Percentiles rank a stretch among this genome's conserved stretches.
Evolutionary conservation across 2,797 vertebrate genomes (phyloP).

Genomic region (Amphiprion clarkii): DNA sequence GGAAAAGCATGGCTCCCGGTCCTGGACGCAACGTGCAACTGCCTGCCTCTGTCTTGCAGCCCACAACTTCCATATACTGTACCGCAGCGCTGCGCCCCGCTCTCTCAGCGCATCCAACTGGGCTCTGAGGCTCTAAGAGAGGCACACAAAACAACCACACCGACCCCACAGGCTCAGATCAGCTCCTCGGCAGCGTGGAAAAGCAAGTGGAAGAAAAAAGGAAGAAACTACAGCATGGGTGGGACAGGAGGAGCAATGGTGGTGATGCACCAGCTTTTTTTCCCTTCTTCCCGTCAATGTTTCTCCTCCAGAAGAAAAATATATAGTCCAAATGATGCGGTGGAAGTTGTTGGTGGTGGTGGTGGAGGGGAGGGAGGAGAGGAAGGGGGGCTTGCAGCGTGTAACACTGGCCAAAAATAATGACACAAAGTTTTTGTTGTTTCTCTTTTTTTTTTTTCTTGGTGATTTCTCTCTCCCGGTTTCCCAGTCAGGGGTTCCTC

Average conservation of each 20-base stretch:
- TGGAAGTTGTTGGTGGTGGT: constrained; percentile 29
- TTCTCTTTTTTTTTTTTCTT: constrained; percentile 47
- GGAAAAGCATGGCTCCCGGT: constrained; percentile 99
- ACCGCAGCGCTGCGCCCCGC: constrained; percentile 82
- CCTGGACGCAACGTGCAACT: constrained; percentile 97
- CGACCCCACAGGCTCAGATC: constrained; percentile 62
- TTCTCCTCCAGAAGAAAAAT: constrained; percentile 64
- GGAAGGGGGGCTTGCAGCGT: constrained; percentile 51
- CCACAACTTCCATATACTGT: constrained; percentile 98
- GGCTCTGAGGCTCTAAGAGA: constrained; percentile 79
- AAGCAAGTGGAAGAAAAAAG: constrained; percentile 56
- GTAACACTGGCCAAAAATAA: constrained; percentile 65
- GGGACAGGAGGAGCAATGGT: constrained; percentile 49
- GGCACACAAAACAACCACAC: constrained; percentile 54
- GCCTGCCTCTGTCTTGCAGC: constrained; percentile 96
- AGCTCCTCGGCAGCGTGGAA: constrained; percentile 59
- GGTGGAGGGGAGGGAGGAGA: constrained; percentile 43
- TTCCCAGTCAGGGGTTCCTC: constrained; percentile 89
- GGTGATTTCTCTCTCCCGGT: constrained; percentile 81
- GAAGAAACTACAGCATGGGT: constrained; percentile 70
- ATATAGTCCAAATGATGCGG: constrained; percentile 86
- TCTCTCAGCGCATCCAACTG: constrained; percentile 91
- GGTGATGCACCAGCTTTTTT: constrained; percentile 64
- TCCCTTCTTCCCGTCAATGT: constrained; percentile 64
- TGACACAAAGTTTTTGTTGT: constrained; percentile 75